phyloP scores from a whole-genome alignment of 2,888 invertebrate genomes.

The Druceiella hillmani region DNA sequence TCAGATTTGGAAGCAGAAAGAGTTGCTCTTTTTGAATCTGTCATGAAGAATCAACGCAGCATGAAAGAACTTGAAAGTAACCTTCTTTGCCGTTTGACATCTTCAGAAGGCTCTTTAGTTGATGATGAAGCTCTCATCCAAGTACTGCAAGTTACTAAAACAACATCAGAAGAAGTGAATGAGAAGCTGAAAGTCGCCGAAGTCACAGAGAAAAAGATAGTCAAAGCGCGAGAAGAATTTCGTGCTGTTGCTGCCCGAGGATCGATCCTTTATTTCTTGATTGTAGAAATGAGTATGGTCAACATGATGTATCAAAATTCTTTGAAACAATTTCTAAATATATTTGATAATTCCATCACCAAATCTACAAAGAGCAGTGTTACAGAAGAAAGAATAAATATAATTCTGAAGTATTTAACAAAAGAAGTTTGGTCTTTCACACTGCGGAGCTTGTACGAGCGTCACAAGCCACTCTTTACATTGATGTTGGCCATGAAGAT shows the following conservation, averaged over 20 bases:
- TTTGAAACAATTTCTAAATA: conserved; percentile 85
- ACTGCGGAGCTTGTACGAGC: conserved; percentile 85
- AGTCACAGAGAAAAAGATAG: conserved; percentile 91
- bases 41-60: conserved; percentile 91
- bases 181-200: conserved; percentile 90
- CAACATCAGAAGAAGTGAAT: conserved; percentile 90
- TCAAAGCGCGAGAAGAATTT: conserved; percentile 90
- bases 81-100: conserved; percentile 83
- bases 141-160: conserved; percentile 80
- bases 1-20: conserved; percentile 92
- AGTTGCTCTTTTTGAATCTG: conserved; percentile 89
- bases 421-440: conserved; percentile 92
- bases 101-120: conserved; percentile 89
- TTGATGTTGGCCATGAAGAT: conserved; percentile 94
- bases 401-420: conserved; percentile 84
- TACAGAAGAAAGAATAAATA: conserved; percentile 81
- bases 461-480: conserved; percentile 89
- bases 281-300: conserved; percentile 96
- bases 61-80: conserved; percentile 96
- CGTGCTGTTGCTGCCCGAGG: conserved; percentile 92
- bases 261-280: conserved; percentile 90
- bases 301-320: conserved; percentile 98
- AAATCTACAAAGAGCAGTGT: conserved; percentile 81
- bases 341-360: conserved; percentile 91
- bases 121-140: conserved; percentile 94